Evolutionary conservation across 1,140 invertebrate species (phyloP).

Genomic region (Micrasema longulum): DNA sequence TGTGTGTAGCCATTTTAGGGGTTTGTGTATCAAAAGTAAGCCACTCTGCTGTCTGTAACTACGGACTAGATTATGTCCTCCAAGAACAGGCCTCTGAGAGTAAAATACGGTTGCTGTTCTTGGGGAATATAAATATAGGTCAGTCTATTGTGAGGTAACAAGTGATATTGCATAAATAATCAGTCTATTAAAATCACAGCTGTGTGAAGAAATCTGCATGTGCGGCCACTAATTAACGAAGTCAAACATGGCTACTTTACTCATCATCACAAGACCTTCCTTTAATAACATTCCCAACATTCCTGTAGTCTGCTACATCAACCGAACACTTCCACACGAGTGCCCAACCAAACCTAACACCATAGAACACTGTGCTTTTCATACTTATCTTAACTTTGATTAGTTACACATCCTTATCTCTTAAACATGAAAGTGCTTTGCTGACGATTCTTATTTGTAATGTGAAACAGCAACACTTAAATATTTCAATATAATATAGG

Average conservation of each 20-base stretch:
- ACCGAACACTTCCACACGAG: conserved; percentile 45
- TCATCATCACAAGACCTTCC: conserved; percentile 28
- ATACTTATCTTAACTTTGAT: conserved; percentile 44
- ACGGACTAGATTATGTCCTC: conserved; percentile 48
- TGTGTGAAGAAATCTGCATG: conserved; percentile 52
- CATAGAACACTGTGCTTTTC: conserved; percentile 50
- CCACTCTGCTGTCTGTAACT: conserved; percentile 13
- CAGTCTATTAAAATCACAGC: conserved; percentile 56
- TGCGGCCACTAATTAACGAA: conserved; percentile 46
- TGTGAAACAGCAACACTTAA: conserved; percentile 31
- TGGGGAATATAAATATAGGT: conserved; percentile 39
- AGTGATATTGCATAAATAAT: conserved; percentile 51
- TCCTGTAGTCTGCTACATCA: too few relatives aligned
- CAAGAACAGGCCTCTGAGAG: conserved; percentile 37
- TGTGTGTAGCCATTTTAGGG: conserved; percentile 9
- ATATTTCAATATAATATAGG: conserved; percentile 11
- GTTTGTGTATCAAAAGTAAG: conserved; percentile 15
- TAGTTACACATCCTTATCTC: conserved; percentile 46
- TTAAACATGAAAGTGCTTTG: conserved; percentile 36
- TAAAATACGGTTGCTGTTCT: conserved; percentile 34
- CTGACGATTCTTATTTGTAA: conserved; percentile 28
- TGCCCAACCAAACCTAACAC: conserved; percentile 52
- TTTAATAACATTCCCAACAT: conserved; percentile 11
- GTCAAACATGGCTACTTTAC: conserved; percentile 36
- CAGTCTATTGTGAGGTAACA: conserved; percentile 55